These are phyloP conservation scores for Andrena marginata DNA, from an alignment of 2,888 invertebrate genomes.

Conservation along the genomic window DNA sequence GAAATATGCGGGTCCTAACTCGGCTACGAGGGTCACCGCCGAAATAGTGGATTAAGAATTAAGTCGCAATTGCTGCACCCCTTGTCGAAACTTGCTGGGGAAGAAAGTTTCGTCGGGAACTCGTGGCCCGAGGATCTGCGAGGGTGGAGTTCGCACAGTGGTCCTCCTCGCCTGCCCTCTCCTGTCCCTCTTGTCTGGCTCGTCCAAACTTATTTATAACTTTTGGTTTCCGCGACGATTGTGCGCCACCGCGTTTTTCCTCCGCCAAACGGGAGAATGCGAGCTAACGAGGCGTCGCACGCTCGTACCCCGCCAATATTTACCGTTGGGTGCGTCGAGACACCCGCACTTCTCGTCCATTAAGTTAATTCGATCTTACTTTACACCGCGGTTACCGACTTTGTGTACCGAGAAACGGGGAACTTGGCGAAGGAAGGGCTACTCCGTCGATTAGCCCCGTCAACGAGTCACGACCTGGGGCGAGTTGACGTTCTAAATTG, in stretches of 20 bases:
- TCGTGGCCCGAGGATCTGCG: conserved; percentile 52
- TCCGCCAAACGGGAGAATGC: conserved; percentile 35
- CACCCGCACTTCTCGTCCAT: conserved; percentile 65
- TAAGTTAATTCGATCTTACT: conserved; percentile 70
- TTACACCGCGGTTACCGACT: conserved; percentile 31
- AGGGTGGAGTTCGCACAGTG: conserved; percentile 33
- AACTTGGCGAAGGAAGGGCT: not conserved
- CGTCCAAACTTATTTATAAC: conserved; percentile 61
- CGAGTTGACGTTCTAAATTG: conserved; percentile 10
- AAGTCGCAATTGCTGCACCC: conserved; percentile 64
- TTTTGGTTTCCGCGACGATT: conserved; percentile 54
- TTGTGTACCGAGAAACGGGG: conserved; percentile 39
- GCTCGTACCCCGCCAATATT: conserved; percentile 63
- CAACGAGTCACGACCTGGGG: conserved; percentile 11
- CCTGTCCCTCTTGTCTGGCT: not conserved
- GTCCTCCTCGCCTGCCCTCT: not conserved
- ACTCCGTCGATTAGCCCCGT: conserved; percentile 38
- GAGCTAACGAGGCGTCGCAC: conserved; percentile 60
- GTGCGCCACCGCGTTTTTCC: conserved; percentile 27
- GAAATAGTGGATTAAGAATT: conserved; percentile 64
- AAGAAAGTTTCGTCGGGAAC: conserved; percentile 56
- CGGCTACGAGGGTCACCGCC: conserved; percentile 32
- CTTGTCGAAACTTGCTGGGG: conserved; percentile 58
- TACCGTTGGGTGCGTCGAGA: conserved; percentile 63
- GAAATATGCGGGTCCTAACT: conserved; percentile 53